These are phyloP conservation scores for Andrena haemorrhoa DNA, from an alignment of 2,888 invertebrate genomes.

Conservation along the genomic window DNA sequence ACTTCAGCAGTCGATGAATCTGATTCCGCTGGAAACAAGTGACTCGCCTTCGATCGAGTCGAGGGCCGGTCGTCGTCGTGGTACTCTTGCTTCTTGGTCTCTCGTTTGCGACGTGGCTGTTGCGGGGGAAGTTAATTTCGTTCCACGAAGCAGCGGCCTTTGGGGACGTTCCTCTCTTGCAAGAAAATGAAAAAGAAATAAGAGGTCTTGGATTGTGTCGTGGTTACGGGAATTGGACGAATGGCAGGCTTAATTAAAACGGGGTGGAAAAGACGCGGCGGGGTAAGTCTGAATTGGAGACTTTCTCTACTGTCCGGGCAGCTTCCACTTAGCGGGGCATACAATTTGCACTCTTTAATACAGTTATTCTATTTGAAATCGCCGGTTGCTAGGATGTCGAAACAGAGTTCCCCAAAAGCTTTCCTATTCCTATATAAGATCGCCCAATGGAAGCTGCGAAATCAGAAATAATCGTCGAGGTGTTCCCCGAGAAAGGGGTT, in stretches of 20 bases:
- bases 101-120: not conserved
- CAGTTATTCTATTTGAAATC: too few species aligned
- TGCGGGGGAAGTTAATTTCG: slow-evolving; percentile 6
- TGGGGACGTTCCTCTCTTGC: slow-evolving; percentile 3
- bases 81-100: not conserved
- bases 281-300: not conserved
- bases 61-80: not conserved
- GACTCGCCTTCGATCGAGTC: slow-evolving; percentile 7
- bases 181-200: not conserved
- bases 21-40: slow-evolving; percentile 11
- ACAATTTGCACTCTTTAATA: not conserved
- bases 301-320: not conserved
- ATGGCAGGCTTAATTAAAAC: not conserved
- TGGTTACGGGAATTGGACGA: not conserved
- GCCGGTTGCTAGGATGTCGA: too few species aligned
- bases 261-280: not conserved
- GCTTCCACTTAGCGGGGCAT: not conserved
- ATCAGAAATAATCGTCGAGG: not conserved
- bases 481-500: not conserved
- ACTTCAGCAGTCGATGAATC: slow-evolving; percentile 16
- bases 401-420: not conserved
- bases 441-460: too few species aligned
- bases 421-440: not conserved
- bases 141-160: slow-evolving; percentile 9
- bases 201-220: not conserved